A percentile compares a stretch with the other conserved stretches of the same genome.
Conservation (phyloP, 2,113 vertebrate genomes). For the Solea solea region DNA sequence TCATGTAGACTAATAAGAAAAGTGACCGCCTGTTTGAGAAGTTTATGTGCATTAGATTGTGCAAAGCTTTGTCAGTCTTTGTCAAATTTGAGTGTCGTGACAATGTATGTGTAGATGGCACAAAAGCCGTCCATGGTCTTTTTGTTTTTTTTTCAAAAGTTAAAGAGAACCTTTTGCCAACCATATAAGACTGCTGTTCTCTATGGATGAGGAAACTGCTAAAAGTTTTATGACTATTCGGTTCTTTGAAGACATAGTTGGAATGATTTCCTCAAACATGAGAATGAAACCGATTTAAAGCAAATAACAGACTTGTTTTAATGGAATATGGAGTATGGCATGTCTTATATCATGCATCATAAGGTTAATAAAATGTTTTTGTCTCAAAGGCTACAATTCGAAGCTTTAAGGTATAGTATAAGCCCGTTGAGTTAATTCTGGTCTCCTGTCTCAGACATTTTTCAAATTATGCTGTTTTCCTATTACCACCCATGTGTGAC, state of each 20-base stretch:
- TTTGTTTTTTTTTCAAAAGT: too few relatives aligned
- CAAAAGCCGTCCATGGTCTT: not conserved
- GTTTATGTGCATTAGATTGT: too few relatives aligned
- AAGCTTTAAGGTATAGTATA: conserved; percentile 20
- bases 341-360: not conserved
- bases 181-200: too few relatives aligned
- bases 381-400: conserved; percentile 23
- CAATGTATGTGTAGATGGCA: too few relatives aligned
- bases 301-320: not conserved
- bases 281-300: not conserved
- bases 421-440: conserved; percentile 34
- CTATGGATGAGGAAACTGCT: too few relatives aligned
- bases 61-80: too few relatives aligned
- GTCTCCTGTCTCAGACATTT: conserved; percentile 42
- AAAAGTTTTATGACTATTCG: not conserved
- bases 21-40: too few relatives aligned
- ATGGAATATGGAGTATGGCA: not conserved
- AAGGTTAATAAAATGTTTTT: conserved; percentile 6
- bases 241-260: not conserved
- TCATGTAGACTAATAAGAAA: too few relatives aligned
- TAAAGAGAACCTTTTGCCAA: too few relatives aligned
- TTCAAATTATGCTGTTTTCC: conserved; percentile 61
- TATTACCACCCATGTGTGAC: conserved; percentile 56
- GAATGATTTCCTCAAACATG: too few relatives aligned
- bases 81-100: too few relatives aligned